Base-by-base conservation (phyloP, 2,888 invertebrate genomes). In the Mythimna lalbum region DNA sequence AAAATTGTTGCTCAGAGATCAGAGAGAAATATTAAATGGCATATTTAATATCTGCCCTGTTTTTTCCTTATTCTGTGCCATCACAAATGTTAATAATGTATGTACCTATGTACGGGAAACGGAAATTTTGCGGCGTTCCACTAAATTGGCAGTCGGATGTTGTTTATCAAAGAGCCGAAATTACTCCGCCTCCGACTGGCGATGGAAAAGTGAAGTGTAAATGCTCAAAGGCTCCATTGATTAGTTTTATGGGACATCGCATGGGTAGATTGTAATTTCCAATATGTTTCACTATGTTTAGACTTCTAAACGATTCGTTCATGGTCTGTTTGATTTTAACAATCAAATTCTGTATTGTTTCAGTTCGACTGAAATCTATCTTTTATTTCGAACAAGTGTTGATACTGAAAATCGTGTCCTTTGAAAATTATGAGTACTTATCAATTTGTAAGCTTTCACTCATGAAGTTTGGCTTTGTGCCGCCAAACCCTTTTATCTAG, bases 1-100 rank as follows among this genome's bases (percentile, higher is more conserved):
- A 88, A 90, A 91, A 93, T 92, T 91, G 92, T 92, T 90, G 88
- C 88, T 87, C 88, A 83, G 88, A 90, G 85, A 92, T 92, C 92
- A 90, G 85, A 88, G 86, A 78, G 87, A 89, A 89, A 90, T 92
- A 90, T 90, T 87, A 89, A 90, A 90, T 87, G 87, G 78, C 78
- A 85, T 85, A 86, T 90, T 87, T 90, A 87, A 90, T 90, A 88
- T 84, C 84, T 76, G 73, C 77, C 83, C 78, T 82, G 71, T 82
- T 79, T 84, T 85, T 81, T 78, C 64, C 71, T 78, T 74, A 79
- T 78, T 64, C 63, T 31, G 60, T 68, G 65, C 63, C 71, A 77
- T 62, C 69, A 63, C 53, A 67, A 81, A 79, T 71, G 78, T 82
- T 75, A 80, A 81, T 74, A 82, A 66, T 73, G 53, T 69, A 72